phyloP scores from a whole-genome alignment of 2,113 vertebrate species.

The Rhineura floridana region DNA sequence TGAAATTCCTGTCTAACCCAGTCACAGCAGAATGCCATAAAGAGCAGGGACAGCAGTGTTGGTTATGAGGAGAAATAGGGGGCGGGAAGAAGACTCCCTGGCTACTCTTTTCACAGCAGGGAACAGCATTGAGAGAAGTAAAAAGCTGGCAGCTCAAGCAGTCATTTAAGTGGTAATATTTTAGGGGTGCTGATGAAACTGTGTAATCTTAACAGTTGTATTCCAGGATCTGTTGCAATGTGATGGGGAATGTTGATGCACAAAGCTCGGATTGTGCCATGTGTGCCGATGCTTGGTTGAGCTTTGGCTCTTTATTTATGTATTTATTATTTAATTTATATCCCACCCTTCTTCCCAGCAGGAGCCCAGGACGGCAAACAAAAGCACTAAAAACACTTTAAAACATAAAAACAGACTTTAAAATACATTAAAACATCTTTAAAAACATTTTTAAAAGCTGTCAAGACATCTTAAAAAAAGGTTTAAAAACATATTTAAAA shows the following conservation, averaged over 20 bases:
- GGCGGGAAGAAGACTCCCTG: not conserved
- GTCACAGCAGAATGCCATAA: not conserved
- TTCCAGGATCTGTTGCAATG: not conserved
- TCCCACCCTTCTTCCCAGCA: too few species aligned
- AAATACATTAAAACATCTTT: too few species aligned
- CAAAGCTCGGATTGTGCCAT: not conserved
- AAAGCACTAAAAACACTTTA: too few species aligned
- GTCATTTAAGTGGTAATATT: not conserved
- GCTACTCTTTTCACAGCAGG: not conserved
- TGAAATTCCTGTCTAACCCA: not conserved
- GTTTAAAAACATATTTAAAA: too few species aligned
- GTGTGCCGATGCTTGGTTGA: not conserved
- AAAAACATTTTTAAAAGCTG: too few species aligned
- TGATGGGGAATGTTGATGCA: not conserved
- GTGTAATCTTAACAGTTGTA: not conserved
- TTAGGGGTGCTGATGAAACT: not conserved
- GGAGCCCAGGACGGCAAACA: too few species aligned
- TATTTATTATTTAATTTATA: too few species aligned
- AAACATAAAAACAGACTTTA: too few species aligned
- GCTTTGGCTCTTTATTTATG: not conserved
- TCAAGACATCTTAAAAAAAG: too few species aligned
- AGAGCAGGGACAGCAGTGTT: not conserved
- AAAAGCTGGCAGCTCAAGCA: not conserved
- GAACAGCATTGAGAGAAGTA: not conserved
- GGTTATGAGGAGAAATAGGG: accelerated